These are phyloP conservation scores for Heliconius erato DNA, from an alignment of 2,888 invertebrate species.

Conservation along the genomic window DNA sequence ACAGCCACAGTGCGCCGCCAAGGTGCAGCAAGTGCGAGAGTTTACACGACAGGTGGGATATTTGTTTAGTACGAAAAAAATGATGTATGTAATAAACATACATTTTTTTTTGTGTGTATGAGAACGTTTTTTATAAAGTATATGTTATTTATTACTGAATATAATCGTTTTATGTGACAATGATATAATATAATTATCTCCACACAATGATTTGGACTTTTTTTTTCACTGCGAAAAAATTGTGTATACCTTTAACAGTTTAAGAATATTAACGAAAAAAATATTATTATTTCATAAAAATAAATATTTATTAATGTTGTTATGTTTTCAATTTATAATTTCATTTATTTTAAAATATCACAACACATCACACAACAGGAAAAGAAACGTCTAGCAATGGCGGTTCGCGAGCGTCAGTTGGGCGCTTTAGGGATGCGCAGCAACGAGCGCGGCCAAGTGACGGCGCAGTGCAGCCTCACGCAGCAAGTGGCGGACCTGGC, in stretches of 20 bases:
- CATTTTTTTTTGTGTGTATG: not conserved
- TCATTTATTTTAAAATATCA: not conserved
- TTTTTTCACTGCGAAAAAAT: no score
- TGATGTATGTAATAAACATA: no score
- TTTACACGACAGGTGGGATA: slow-evolving; percentile 90
- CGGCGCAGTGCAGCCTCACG: slow-evolving; percentile 95
- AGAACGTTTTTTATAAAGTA: not conserved
- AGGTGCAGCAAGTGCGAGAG: slow-evolving; percentile 96
- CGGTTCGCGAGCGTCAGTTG: slow-evolving; percentile 97
- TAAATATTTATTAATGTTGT: no score
- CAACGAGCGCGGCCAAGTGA: slow-evolving; percentile 98
- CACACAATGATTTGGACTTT: no score
- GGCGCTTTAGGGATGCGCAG: slow-evolving; percentile 98
- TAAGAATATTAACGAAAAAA: no score
- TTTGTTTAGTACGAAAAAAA: no score
- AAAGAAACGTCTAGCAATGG: slow-evolving; percentile 99
- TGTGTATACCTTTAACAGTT: no score
- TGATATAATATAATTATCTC: no score
- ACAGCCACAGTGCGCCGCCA: slow-evolving; percentile 91
- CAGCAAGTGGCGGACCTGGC: slow-evolving; percentile 98
- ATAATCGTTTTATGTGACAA: no score
- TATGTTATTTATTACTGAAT: no score
- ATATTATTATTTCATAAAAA: no score
- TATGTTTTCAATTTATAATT: not conserved
- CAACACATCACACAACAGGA: slow-evolving; percentile 85